These are phyloP conservation scores for Microplitis manilae DNA, from an alignment of 2,888 invertebrate species.

Conservation along the genomic window DNA sequence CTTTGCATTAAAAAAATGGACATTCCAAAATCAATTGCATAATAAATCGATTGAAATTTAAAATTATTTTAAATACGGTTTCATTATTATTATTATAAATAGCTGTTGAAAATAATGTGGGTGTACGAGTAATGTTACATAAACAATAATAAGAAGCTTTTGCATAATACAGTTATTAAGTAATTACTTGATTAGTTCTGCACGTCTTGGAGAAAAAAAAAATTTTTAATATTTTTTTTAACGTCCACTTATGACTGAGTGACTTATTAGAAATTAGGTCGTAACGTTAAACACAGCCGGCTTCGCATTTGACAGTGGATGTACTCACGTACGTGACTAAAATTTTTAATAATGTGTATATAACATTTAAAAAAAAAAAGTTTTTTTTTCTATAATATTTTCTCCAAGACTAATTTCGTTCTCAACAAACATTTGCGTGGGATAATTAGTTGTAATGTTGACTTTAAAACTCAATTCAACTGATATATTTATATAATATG, in stretches of 20 bases:
- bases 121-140: neutral
- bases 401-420: constrained; percentile 19
- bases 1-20: too few relatives aligned
- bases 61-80: too few relatives aligned
- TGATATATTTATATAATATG: neutral
- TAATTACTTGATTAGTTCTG: constrained; percentile 13
- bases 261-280: constrained; percentile 35
- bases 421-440: constrained; percentile 16
- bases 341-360: constrained; percentile 11
- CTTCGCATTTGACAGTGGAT: constrained; percentile 26
- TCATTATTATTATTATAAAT: neutral
- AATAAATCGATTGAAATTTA: too few relatives aligned
- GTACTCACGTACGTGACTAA: constrained; percentile 29
- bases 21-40: too few relatives aligned
- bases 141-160: neutral
- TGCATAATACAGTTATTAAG: constrained; percentile 10
- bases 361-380: constrained; percentile 2
- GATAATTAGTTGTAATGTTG: neutral
- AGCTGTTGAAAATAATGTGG: neutral
- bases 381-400: constrained; percentile 35
- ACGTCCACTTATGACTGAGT: neutral
- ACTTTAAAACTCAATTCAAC: neutral
- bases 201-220: neutral
- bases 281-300: constrained; percentile 6
- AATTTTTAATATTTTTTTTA: neutral